phyloP scores from a whole-genome alignment of 2,113 vertebrate species.

The Eira barbara region DNA sequence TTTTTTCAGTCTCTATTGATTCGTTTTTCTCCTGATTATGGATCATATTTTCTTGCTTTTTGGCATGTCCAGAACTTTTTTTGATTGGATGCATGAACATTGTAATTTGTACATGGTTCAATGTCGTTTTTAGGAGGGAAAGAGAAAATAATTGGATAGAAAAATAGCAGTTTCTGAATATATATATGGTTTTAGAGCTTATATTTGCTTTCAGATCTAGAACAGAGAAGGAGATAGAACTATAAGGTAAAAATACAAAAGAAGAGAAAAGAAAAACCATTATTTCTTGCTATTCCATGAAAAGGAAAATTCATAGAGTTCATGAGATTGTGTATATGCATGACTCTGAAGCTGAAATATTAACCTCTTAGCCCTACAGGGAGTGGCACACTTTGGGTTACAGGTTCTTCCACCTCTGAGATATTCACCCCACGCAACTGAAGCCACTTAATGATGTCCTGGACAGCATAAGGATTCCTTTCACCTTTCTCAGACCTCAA shows the following conservation, averaged over 20 bases:
- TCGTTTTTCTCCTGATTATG: not conserved
- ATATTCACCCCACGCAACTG: not conserved
- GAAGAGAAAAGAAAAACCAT: not conserved
- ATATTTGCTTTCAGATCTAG: not conserved
- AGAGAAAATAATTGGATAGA: not conserved
- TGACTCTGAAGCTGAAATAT: not conserved
- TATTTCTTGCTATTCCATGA: not conserved
- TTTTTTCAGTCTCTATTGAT: not conserved
- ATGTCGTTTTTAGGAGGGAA: not conserved
- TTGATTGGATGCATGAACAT: not conserved
- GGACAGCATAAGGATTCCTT: not conserved
- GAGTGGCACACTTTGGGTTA: not conserved
- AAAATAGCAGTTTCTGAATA: not conserved
- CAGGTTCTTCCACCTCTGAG: not conserved
- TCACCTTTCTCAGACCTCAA: not conserved
- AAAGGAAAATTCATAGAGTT: not conserved
- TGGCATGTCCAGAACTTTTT: not conserved
- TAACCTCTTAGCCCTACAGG: not conserved
- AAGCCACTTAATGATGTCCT: not conserved
- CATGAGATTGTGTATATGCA: not conserved
- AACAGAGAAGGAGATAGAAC: not conserved
- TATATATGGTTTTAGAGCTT: not conserved
- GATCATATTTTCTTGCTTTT: not conserved
- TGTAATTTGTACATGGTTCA: not conserved
- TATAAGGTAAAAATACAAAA: not conserved